These are phyloP conservation scores for Gymnoscopelus microlampas DNA, from an alignment of 2,797 vertebrate species.

Conservation along the genomic window DNA sequence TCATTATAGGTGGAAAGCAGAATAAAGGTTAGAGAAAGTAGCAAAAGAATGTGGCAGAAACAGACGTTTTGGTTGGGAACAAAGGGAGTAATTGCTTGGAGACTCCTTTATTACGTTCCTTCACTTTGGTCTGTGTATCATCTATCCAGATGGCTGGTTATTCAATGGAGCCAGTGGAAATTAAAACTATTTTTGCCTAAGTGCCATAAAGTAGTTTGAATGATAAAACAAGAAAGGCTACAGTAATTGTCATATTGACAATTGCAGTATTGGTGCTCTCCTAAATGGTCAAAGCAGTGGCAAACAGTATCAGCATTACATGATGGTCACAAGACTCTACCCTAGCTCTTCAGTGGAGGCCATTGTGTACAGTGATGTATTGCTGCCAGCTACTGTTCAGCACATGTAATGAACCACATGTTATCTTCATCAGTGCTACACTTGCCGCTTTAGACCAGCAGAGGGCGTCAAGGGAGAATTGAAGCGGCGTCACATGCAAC, in stretches of 20 bases:
- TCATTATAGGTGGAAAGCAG: background rate
- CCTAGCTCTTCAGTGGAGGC: too few species aligned
- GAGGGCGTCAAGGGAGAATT: slow-evolving; percentile 41
- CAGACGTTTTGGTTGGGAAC: background rate
- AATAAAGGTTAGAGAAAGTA: background rate
- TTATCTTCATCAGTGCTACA: background rate
- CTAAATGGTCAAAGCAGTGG: too few species aligned
- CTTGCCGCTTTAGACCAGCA: slow-evolving; percentile 33
- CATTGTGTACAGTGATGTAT: background rate
- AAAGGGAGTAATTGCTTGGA: background rate
- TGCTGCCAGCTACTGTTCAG: slow-evolving; percentile 18
- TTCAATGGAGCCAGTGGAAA: too few species aligned
- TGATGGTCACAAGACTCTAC: too few species aligned
- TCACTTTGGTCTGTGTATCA: background rate
- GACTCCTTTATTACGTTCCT: background rate
- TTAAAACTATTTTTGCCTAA: background rate
- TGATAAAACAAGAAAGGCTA: background rate
- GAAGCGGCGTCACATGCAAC: background rate
- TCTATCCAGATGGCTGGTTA: too few species aligned
- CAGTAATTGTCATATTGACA: background rate
- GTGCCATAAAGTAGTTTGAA: background rate
- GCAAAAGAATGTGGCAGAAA: background rate
- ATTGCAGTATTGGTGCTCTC: background rate
- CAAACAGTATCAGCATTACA: too few species aligned
- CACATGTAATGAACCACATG: background rate